A percentile compares a stretch with the other conserved stretches of the same genome.
Evolutionary conservation across 2,888 invertebrate genomes (phyloP).

Genomic region (Aporophyla nigra): DNA sequence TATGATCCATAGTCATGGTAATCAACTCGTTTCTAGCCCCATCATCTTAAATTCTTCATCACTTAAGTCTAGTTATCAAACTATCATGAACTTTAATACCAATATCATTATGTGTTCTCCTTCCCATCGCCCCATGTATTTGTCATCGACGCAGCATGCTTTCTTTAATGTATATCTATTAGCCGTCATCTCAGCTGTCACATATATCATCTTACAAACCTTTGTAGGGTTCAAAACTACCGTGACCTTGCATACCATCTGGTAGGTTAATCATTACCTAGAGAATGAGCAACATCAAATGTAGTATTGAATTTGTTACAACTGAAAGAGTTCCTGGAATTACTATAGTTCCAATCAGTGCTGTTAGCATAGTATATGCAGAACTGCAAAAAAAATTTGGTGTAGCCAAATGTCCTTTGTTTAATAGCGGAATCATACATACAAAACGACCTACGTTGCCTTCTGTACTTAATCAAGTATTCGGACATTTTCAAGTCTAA

Average conservation of each 20-base stretch:
- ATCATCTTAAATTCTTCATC: neutral
- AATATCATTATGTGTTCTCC: neutral
- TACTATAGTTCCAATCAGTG: neutral
- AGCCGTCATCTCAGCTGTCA: neutral
- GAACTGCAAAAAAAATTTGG: neutral
- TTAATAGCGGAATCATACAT: slow-evolving; percentile 25
- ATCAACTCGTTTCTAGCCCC: neutral
- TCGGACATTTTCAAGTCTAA: slow-evolving; percentile 36
- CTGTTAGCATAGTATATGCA: neutral
- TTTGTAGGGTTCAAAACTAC: neutral
- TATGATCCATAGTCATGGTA: neutral
- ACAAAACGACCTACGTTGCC: slow-evolving; percentile 19
- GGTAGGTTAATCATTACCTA: neutral
- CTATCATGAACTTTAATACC: too few species aligned
- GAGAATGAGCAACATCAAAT: neutral
- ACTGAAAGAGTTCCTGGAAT: neutral
- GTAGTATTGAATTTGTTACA: neutral
- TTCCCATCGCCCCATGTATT: neutral
- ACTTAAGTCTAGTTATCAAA: neutral
- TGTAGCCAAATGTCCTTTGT: slow-evolving; percentile 6
- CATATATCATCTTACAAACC: neutral
- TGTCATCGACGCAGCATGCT: neutral
- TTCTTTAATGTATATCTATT: neutral
- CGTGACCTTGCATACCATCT: neutral
- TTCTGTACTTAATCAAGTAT: slow-evolving; percentile 44